Base-by-base conservation (phyloP, 23 tunicate genomes). In the Styela clava region DNA sequence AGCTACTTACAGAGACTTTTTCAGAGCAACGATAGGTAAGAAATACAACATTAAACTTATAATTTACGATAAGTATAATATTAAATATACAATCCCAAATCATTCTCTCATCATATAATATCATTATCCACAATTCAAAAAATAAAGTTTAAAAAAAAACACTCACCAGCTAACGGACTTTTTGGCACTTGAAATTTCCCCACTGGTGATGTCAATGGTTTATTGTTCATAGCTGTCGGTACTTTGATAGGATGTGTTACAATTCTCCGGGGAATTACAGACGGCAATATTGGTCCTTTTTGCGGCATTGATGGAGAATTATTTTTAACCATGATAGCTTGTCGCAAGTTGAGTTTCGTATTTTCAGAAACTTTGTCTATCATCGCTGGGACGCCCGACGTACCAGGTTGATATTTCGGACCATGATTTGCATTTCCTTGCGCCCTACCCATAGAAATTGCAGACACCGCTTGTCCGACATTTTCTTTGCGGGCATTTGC, bases 311-410 rank as follows among this genome's bases (percentile, higher is more conserved):
- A 5, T 12, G 81, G 27, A 19, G 64, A 0, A 64, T 52, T 76
- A 33, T 33, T 74, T 44, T 76, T 76, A 12, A 76, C 81, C 81
- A 76, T 76, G 24, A 76, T 76, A 1, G 81, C 81, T 29, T 76
- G 81, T 21, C 81, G 35, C 2, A 76, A 52, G 37, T 51, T 51
- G 21, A 21, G 67, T 56, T 44, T 76, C 21, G 81, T 76, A 56
- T 21, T 44, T 28, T 76, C 81, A 0, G 81, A 76, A 16, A 67
- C 71, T 0, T 67, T 24, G 22, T 29, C 24, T 25, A 76, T 44
- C 24, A 28, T 16, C 34, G 77, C 35, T 7, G 3, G 34, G 12
- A 34, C 29, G 35, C 29, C 31, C n/a, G 33, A 20, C 9, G 61
- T 0, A n/a, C 51, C 19, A 0, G 44, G 1, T 0, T 52, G 67